Evolutionary conservation across 35 echinoderm and acorn worm species (phyloP).

Genomic region (Apostichopus japonicus): DNA sequence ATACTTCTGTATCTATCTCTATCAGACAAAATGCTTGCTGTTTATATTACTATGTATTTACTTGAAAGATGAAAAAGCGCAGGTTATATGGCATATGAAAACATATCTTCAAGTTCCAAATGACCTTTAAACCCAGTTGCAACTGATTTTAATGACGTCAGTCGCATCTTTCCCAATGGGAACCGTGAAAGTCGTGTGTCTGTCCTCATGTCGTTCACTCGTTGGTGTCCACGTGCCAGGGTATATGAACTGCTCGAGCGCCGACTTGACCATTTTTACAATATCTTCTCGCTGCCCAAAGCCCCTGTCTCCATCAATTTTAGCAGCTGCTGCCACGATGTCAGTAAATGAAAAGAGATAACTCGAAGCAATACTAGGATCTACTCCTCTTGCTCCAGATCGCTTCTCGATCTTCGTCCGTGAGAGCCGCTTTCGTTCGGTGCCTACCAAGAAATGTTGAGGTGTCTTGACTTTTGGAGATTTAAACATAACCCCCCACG

Average conservation of each 20-base stretch:
- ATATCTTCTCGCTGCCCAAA: neutral
- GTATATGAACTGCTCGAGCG: slow-evolving; percentile 3
- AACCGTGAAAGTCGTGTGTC: slow-evolving; percentile 5
- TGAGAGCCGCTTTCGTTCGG: neutral
- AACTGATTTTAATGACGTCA: slow-evolving; percentile 16
- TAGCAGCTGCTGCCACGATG: slow-evolving; percentile 13
- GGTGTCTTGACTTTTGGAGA: neutral
- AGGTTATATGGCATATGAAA: too few species aligned
- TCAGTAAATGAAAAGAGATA: neutral
- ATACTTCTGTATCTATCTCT: too few species aligned
- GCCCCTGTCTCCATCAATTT: neutral
- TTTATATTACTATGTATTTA: too few species aligned
- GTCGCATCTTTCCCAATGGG: neutral
- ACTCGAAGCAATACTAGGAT: neutral
- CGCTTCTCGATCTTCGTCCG: slow-evolving; percentile 1
- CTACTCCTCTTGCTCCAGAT: neutral
- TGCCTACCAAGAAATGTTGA: neutral
- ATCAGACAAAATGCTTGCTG: too few species aligned
- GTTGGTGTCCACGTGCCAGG: neutral
- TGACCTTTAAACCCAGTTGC: neutral
- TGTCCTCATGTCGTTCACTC: neutral
- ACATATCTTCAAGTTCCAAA: neutral
- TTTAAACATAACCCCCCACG: neutral
- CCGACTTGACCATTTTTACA: neutral
- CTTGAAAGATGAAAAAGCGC: too few species aligned